Base-by-base conservation (phyloP, 2,888 invertebrate genomes). In the Rhingia rostrata region DNA sequence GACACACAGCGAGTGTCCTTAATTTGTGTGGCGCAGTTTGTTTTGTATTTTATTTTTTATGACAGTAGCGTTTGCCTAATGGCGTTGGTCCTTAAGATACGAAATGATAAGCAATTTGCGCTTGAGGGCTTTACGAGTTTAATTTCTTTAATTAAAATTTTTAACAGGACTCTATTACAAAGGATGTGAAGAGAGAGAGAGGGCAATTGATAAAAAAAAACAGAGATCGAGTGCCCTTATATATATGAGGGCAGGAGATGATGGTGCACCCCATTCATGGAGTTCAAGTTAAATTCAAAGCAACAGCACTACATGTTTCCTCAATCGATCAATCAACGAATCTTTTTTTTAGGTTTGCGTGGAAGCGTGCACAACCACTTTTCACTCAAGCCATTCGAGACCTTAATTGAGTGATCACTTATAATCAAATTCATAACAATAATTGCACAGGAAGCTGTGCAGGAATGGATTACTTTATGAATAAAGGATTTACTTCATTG, bases 131-230 rank as follows among this genome's bases (percentile, higher is more conserved):
- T 78, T 67, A 54, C 10, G 43, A 78, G 78, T 73, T 83, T 73
- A 78, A 82, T 82, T 82, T 82, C 61, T 82, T 82, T 82, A 83
- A 83, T 83, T 83, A 83, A 83, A 77, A 35, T 64, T 75, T 72
- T 56, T 22, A 37, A 58, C 51, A 72, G 41, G 67, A 67, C 53
- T 41, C n/a, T 6, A 35, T 14, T 54, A 22, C 47, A 30, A 56
- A 32, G 49, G 39, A 37, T 22, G 22, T 22, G 1, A 22, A 22
- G 2, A 22, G 2, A 22, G 10, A 45, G 41, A 12, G 54, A 22
- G 49, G 64, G 67, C 72, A 63, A 77, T 72, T 82, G 54, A 83
- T 30, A 49, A 41, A 61, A 35, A 22, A 22, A 22, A 22, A 22
- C 1, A 2, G 22, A 22, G 22, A 22, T 22, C 1, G 2, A 22